Percentiles rank a stretch among this genome's conserved stretches.
phyloP scores from a whole-genome alignment of 2,113 vertebrate species.

The Oreocharis arfaki region DNA sequence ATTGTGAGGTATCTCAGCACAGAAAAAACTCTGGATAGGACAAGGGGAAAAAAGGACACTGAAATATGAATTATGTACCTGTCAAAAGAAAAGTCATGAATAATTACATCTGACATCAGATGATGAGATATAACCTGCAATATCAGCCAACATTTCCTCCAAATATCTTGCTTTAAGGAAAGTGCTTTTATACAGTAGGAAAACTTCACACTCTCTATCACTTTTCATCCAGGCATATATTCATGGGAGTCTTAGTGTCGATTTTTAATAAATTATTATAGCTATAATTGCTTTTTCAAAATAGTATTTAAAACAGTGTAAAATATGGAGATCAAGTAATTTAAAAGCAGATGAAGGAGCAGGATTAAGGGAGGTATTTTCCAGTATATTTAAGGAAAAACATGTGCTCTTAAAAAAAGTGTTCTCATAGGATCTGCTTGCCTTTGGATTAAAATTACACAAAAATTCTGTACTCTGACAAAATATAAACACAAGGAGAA shows the following conservation, averaged over 20 bases:
- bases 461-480: background rate
- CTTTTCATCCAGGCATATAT: background rate
- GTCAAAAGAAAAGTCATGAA: background rate
- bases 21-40: background rate
- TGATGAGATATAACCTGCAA: background rate
- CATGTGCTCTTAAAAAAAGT: background rate
- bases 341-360: background rate
- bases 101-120: background rate
- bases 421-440: background rate
- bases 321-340: background rate
- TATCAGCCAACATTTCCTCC: background rate
- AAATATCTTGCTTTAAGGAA: background rate
- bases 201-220: background rate
- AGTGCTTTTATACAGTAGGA: background rate
- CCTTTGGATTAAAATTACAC: background rate
- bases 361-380: background rate
- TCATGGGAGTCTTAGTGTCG: accelerated
- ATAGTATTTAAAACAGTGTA: background rate
- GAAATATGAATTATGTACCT: conserved; percentile 23
- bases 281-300: background rate
- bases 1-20: background rate
- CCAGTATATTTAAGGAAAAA: background rate
- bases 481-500: background rate
- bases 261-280: background rate
- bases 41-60: background rate